phyloP scores from a whole-genome alignment of 2,113 vertebrate genomes.

The Rhinoptilus africanus region DNA sequence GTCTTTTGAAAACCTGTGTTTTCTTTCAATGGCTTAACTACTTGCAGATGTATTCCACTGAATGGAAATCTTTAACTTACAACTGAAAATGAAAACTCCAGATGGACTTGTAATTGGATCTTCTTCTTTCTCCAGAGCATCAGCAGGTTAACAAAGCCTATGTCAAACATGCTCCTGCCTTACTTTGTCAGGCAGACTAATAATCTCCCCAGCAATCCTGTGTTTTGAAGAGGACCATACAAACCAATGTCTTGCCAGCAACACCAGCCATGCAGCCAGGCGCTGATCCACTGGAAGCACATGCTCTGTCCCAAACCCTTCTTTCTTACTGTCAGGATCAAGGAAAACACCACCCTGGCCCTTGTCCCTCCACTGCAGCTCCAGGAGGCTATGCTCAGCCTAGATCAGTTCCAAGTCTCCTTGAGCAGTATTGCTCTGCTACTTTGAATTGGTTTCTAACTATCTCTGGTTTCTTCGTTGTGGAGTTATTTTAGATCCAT shows the following conservation, averaged over 20 bases:
- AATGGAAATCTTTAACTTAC: no score
- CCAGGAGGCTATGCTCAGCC: accelerated
- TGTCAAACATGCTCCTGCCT: neutral
- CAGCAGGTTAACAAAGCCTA: neutral
- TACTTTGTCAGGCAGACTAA: neutral
- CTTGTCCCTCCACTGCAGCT: neutral
- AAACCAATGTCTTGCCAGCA: neutral
- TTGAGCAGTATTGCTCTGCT: neutral
- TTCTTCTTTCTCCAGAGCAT: no score
- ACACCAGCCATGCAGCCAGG: neutral
- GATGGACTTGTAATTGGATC: no score
- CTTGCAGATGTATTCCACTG: no score
- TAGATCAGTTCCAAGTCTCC: neutral
- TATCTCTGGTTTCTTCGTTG: neutral
- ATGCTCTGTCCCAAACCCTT: neutral
- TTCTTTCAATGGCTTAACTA: no score
- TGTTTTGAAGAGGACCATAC: neutral
- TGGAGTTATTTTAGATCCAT: neutral
- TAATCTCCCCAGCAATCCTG: neutral
- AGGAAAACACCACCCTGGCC: accelerated
- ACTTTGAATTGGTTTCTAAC: neutral
- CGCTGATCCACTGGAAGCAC: neutral
- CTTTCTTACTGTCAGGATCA: neutral
- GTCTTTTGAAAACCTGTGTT: no score
- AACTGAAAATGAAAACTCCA: no score